phyloP scores from a whole-genome alignment of 2,888 invertebrate species.

The Pasiphila rectangulata region DNA sequence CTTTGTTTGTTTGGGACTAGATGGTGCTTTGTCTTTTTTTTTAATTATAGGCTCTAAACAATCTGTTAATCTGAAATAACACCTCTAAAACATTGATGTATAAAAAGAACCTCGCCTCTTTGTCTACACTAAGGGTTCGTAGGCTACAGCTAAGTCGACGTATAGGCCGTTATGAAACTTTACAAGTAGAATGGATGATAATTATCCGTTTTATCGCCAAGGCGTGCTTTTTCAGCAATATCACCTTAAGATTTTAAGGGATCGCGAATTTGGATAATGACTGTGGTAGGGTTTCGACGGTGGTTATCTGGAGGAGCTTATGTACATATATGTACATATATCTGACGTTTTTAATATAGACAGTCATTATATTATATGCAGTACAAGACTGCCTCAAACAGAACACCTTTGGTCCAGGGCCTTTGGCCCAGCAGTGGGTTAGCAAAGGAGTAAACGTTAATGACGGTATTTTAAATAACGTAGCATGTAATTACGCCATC shows the following conservation, averaged over 20 bases:
- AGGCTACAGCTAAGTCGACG: slow-evolving; percentile 74
- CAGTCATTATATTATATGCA: too few species aligned
- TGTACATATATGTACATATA: not conserved
- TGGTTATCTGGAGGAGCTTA: not conserved
- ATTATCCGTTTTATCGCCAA: slow-evolving; percentile 74
- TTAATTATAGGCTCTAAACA: too few species aligned
- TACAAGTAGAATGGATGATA: slow-evolving; percentile 81
- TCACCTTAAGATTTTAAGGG: slow-evolving; percentile 61
- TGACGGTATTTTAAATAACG: too few species aligned
- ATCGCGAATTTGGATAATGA: slow-evolving; percentile 47
- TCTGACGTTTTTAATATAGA: too few species aligned
- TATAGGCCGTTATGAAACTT: slow-evolving; percentile 81
- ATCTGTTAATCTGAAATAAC: too few species aligned
- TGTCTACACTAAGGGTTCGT: slow-evolving; percentile 9
- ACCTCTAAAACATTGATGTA: too few species aligned
- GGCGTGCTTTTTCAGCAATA: slow-evolving; percentile 72
- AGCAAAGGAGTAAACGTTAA: too few species aligned
- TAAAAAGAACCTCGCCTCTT: not conserved
- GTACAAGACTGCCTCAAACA: too few species aligned
- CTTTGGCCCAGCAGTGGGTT: too few species aligned
- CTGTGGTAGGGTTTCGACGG: slow-evolving; percentile 7
- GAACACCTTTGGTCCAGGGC: too few species aligned
- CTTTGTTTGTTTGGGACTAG: too few species aligned
- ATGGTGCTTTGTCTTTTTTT: not conserved
- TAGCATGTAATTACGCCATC: too few species aligned